Evolutionary conservation across 2,113 vertebrate species (phyloP).

Genomic region (Dunckerocampus dactyliophorus): DNA sequence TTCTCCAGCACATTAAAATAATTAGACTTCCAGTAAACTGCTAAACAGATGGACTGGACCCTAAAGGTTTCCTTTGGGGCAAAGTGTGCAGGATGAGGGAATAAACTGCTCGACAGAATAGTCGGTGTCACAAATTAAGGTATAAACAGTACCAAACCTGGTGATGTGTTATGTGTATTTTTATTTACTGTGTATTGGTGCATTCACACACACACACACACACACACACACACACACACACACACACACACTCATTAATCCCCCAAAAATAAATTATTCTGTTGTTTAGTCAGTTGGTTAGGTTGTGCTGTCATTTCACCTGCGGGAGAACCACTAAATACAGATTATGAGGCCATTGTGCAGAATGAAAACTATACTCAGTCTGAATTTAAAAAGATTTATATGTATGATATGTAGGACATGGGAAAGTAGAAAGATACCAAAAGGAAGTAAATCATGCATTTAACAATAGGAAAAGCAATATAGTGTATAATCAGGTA

Average conservation of each 20-base stretch:
- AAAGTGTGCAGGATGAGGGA: slow-evolving; percentile 6
- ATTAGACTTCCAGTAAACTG: slow-evolving; percentile 34
- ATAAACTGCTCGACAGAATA: background rate
- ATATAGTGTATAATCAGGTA: background rate
- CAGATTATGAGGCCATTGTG: slow-evolving; percentile 13
- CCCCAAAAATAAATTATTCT: too few relatives aligned
- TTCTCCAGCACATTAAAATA: slow-evolving; percentile 22
- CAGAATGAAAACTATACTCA: slow-evolving; percentile 3
- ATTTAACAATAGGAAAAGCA: too few relatives aligned
- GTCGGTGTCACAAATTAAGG: background rate
- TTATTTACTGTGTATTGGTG: too few relatives aligned
- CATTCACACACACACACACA: too few relatives aligned
- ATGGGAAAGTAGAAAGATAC: background rate
- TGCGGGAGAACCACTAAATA: background rate
- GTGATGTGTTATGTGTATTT: too few relatives aligned
- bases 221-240: too few relatives aligned
- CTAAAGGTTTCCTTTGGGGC: slow-evolving; percentile 27
- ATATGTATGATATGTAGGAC: background rate
- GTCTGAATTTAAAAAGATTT: background rate
- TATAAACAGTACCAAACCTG: background rate
- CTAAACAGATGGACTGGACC: slow-evolving; percentile 41
- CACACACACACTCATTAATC: too few relatives aligned
- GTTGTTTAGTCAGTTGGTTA: too few relatives aligned
- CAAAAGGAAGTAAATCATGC: background rate
- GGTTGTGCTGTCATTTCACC: background rate